Evolutionary conservation across 2,797 vertebrate species (phyloP).

Genomic region (Lepus oiostolus): DNA sequence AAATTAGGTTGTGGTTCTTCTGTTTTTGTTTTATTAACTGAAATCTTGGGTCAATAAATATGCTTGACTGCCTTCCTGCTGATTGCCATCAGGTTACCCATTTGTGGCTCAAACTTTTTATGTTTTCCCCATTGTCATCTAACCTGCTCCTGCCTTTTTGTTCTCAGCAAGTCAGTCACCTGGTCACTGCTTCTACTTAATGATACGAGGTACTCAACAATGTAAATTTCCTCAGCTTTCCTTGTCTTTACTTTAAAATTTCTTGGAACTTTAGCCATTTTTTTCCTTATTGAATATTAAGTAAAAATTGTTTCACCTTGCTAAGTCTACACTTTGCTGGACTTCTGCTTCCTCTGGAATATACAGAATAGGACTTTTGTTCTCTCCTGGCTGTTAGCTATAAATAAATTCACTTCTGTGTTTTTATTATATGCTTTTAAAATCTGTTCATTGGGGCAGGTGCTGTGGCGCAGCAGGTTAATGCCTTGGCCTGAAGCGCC

Average conservation of each 20-base stretch:
- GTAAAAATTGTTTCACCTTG: slow-evolving; percentile 3
- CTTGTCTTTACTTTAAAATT: slow-evolving; percentile 16
- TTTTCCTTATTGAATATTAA: background rate
- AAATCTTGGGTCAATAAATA: slow-evolving; percentile 17
- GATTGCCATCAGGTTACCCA: background rate
- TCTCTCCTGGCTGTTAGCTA: background rate
- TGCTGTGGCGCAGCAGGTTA: no score
- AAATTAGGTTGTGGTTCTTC: background rate
- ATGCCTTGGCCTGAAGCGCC: no score
- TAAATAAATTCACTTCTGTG: slow-evolving; percentile 1
- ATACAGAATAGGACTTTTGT: slow-evolving; percentile 15
- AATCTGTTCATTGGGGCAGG: no score
- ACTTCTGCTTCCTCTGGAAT: slow-evolving; percentile 12
- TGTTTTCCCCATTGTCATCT: background rate
- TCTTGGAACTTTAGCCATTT: slow-evolving; percentile 4
- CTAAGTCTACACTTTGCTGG: background rate
- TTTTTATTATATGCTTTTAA: background rate
- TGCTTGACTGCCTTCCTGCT: slow-evolving; percentile 35
- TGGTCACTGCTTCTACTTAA: background rate
- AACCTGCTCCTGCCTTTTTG: background rate
- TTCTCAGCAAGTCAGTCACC: slow-evolving; percentile 1
- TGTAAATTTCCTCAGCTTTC: slow-evolving; percentile 9
- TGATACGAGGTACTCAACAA: background rate
- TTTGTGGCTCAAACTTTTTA: slow-evolving; percentile 1
- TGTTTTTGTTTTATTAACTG: background rate